These are phyloP conservation scores for Jaculus jaculus DNA, from an alignment of 2,113 vertebrate genomes.

Conservation along the genomic window DNA sequence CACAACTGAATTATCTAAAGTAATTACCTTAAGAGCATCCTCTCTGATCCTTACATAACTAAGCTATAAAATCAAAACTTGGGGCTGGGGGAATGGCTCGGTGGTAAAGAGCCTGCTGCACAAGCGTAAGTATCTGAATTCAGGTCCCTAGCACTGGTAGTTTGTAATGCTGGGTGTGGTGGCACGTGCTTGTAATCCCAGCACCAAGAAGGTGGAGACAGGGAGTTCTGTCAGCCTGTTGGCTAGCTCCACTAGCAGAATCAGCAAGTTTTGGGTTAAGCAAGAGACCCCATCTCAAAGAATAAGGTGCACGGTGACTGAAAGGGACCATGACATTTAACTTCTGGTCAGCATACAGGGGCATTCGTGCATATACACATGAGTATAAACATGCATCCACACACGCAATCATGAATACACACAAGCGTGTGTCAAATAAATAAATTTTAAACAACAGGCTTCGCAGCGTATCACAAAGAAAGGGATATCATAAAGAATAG, in stretches of 20 bases:
- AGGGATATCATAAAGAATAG: background rate
- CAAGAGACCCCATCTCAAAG: too few relatives aligned
- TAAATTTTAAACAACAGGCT: background rate
- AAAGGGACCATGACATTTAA: background rate
- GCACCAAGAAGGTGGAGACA: too few relatives aligned
- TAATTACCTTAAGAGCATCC: background rate
- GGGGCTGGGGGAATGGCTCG: background rate
- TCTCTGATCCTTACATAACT: background rate
- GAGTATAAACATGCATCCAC: background rate
- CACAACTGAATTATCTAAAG: background rate
- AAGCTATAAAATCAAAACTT: slow-evolving; percentile 29
- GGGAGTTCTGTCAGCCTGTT: too few relatives aligned
- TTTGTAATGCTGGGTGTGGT: background rate
- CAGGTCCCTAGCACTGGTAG: background rate
- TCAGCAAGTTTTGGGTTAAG: too few relatives aligned
- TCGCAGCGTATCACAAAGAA: background rate
- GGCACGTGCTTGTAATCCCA: too few relatives aligned
- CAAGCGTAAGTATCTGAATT: background rate
- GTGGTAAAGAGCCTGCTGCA: background rate
- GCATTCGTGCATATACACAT: background rate
- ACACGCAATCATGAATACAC: too few relatives aligned
- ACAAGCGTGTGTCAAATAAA: too few relatives aligned
- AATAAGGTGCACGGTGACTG: too few relatives aligned
- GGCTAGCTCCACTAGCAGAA: too few relatives aligned
- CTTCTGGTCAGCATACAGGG: background rate